phyloP scores from a whole-genome alignment of 2,797 vertebrate species.

The Prionace glauca region DNA sequence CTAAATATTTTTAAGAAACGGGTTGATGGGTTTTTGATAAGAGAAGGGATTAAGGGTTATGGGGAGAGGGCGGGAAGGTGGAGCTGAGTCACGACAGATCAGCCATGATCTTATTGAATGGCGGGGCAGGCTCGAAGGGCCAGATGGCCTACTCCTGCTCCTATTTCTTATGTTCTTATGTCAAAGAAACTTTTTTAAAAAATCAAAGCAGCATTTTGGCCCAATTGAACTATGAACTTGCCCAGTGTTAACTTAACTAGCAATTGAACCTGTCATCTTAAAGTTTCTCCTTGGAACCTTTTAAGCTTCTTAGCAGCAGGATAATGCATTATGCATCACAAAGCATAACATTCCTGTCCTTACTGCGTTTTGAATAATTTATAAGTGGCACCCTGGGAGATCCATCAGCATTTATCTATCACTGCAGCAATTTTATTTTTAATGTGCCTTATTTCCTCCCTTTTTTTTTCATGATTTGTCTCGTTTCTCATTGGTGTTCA shows the following conservation, averaged over 20 bases:
- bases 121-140: too few species aligned
- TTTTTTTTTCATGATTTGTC: background rate
- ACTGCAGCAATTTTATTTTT: background rate
- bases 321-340: constrained; percentile 21
- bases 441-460: background rate
- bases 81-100: too few species aligned
- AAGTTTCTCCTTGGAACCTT: background rate
- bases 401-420: background rate
- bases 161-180: too few species aligned
- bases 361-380: background rate
- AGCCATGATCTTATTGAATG: too few species aligned
- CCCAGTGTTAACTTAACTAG: background rate
- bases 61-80: too few species aligned
- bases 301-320: background rate
- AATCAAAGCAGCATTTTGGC: background rate
- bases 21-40: too few species aligned
- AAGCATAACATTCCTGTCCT: background rate
- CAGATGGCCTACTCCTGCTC: too few species aligned
- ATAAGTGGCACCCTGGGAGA: background rate
- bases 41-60: too few species aligned
- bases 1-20: too few species aligned
- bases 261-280: background rate
- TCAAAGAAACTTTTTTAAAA: background rate
- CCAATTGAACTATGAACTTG: background rate
- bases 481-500: background rate